phyloP scores from a whole-genome alignment of 1,140 invertebrate species.

The Trialeurodes vaporariorum region DNA sequence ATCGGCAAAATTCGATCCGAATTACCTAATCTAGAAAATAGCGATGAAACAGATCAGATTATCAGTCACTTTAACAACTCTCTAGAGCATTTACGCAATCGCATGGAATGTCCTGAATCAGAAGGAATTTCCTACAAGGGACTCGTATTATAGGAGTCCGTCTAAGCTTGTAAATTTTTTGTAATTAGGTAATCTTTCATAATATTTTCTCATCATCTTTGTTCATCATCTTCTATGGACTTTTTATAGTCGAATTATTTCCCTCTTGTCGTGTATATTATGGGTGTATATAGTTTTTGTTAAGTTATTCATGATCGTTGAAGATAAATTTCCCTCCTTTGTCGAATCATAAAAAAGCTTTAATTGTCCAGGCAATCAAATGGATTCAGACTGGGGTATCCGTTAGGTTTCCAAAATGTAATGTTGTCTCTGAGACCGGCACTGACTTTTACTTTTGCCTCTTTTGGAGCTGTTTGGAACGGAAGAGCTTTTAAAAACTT shows the following conservation, averaged over 20 bases:
- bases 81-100: slow-evolving; percentile 54
- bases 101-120: slow-evolving; percentile 42
- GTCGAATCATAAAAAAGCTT: background rate
- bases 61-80: slow-evolving; percentile 88
- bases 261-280: no score
- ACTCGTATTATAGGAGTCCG: background rate
- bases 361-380: background rate
- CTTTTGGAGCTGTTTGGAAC: no score
- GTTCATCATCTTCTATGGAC: background rate
- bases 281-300: no score
- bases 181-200: background rate
- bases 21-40: slow-evolving; percentile 80
- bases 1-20: slow-evolving; percentile 87
- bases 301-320: no score
- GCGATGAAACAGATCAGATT: slow-evolving; percentile 91
- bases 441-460: background rate
- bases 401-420: background rate
- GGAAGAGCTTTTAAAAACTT: background rate
- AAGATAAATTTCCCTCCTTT: background rate
- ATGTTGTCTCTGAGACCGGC: background rate
- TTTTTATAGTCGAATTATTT: background rate
- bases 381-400: background rate
- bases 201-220: background rate
- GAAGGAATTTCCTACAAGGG: slow-evolving; percentile 20
- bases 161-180: background rate